These are phyloP conservation scores for Orthonychiurus folsomi DNA, from an alignment of 2,888 invertebrate species.

Conservation along the genomic window DNA sequence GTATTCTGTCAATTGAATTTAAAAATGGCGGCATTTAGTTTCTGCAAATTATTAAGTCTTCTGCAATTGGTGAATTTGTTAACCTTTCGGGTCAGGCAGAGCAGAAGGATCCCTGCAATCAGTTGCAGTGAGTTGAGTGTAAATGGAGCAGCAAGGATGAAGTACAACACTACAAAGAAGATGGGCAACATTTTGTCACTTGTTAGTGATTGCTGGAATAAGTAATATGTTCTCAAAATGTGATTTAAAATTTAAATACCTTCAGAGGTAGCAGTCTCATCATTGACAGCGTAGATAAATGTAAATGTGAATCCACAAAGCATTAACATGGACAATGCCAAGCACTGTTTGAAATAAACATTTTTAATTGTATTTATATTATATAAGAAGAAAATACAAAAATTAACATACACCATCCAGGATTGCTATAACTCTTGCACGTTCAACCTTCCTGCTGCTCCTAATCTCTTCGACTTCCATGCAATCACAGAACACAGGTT, in stretches of 20 bases:
- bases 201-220: no score
- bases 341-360: not conserved
- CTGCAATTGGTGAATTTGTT: not conserved
- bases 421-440: not conserved
- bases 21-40: no score
- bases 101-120: constrained; percentile 3
- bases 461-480: no score
- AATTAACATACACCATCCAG: not conserved
- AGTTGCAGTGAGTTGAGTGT: not conserved
- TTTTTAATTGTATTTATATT: no score
- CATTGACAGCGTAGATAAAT: constrained; percentile 1
- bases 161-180: not conserved
- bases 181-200: no score
- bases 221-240: no score
- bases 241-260: no score
- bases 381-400: no score
- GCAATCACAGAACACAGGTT: no score
- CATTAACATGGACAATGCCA: not conserved
- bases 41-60: no score
- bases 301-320: not conserved
- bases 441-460: not conserved
- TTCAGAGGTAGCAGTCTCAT: no score
- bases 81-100: not conserved
- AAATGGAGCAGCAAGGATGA: constrained; percentile 2
- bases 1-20: no score